phyloP scores from a whole-genome alignment of 2,113 vertebrate species.

The Nansenia antarctica region DNA sequence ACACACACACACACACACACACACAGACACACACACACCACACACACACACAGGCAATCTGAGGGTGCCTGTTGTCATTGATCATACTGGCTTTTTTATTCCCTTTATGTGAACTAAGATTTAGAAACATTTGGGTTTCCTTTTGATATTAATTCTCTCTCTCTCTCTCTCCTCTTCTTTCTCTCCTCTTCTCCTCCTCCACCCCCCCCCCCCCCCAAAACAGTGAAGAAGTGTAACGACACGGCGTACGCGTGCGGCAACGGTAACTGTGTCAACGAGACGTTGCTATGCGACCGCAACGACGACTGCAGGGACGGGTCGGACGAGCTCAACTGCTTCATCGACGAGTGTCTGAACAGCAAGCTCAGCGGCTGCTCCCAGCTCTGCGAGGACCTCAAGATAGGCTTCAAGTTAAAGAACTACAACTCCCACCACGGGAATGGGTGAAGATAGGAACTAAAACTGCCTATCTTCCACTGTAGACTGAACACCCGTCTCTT shows the following conservation, averaged over 20 bases:
- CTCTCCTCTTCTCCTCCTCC: neutral
- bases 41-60: too few species aligned
- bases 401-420: conserved; percentile 86
- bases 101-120: neutral
- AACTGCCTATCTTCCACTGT: conserved; percentile 18
- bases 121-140: conserved; percentile 18
- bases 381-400: conserved; percentile 93
- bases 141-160: conserved; percentile 10
- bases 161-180: too few species aligned
- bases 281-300: conserved; percentile 85
- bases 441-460: neutral
- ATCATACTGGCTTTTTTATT: neutral
- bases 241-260: conserved; percentile 86
- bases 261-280: conserved; percentile 84
- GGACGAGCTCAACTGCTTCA: conserved; percentile 91
- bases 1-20: too few species aligned
- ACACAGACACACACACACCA: too few species aligned
- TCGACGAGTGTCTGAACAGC: conserved; percentile 93
- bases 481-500: too few species aligned
- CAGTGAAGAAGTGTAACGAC: conserved; percentile 92
- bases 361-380: conserved; percentile 94
- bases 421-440: neutral
- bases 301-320: conserved; percentile 89
- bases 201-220: conserved; percentile 5
- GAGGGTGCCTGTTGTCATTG: too few species aligned